Evolutionary conservation across 1,140 invertebrate species (phyloP), one percentile per base, ranked within the genome.

Genomic region (Galendromus occidentalis): DNA sequence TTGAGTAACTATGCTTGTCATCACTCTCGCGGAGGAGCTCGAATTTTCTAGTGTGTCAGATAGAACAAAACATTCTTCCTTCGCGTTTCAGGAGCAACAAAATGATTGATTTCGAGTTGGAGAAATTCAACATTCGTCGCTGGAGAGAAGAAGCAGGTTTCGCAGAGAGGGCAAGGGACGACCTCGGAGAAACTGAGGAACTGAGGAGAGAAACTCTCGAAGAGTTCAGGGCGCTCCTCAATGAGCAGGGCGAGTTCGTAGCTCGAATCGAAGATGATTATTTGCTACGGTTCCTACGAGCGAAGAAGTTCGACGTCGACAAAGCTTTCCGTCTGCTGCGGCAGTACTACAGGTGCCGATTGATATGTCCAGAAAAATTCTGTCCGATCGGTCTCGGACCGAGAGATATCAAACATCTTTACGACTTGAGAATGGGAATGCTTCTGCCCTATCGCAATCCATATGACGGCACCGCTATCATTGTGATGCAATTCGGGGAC

Each of bases 111-210:
- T 29, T 25, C 14, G 22, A 1, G 33, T 59, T 47, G 20, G 22
- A 17, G 14, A 59, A 17, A 59, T 59, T 20, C 22, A 22, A 59
- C 14, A 59, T 59, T 2, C 51, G 22, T 17, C 51, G 51, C 25
- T 25, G 51, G 51, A 25, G 22, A 25, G 51, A 59, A 59, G 51
- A 59, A 25, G 51, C 22, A 17, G 51, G 51, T 14, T 59, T 59
- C 9, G 51, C 51, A 2, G 22, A 59, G 7, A 69, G 12, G 30
- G 66, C 66, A 1, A n/a, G 65, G 33, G 41, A 65, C 28, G 66
- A 69, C 41, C 14, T 69, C 9, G 64, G 66, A 59, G 66, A 69
- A 33, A 69, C 64, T 1, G 22, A 18, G 33, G 66, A 67, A 59
- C 18, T 45, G 7, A 65, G 41, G 14, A n/a, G 14, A 4, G 30